These are phyloP conservation scores for Chondrilla cf. caribensis DNA, from an alignment of 37 sponge, comb jelly and placozoan genomes.

Conservation along the genomic window DNA sequence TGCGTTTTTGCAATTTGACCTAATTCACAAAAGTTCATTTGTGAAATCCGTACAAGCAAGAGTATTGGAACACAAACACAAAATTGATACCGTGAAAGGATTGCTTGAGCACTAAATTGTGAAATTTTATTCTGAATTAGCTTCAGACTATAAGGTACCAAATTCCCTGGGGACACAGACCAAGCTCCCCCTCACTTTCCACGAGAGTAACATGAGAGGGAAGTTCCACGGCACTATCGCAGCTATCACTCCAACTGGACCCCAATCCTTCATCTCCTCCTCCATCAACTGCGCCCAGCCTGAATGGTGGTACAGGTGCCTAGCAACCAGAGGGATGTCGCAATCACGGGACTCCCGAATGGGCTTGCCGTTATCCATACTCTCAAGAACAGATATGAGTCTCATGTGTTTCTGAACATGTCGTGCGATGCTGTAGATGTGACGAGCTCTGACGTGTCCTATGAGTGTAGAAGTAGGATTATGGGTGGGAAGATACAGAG, in stretches of 20 bases:
- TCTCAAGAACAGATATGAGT: slow-evolving; percentile 85
- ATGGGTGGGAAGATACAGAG: background rate
- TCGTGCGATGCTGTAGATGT: slow-evolving; percentile 83
- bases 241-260: slow-evolving; percentile 86
- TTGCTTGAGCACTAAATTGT: too few species aligned
- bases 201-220: slow-evolving; percentile 90
- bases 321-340: slow-evolving; percentile 85
- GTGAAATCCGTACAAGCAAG: too few species aligned
- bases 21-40: too few species aligned
- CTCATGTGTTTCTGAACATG: slow-evolving; percentile 95
- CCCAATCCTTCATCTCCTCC: slow-evolving; percentile 86
- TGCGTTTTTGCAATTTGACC: too few species aligned
- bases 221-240: slow-evolving; percentile 99
- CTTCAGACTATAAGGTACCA: too few species aligned
- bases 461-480: background rate
- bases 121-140: too few species aligned
- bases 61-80: too few species aligned
- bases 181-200: slow-evolving; percentile 84
- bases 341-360: slow-evolving; percentile 89
- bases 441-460: slow-evolving; percentile 77
- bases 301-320: slow-evolving; percentile 92
- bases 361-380: slow-evolving; percentile 94
- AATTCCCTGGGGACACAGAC: too few species aligned
- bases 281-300: slow-evolving; percentile 96
- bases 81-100: too few species aligned